Conservation (phyloP, 2,888 invertebrate genomes). For the Nipponacmea schrenckii region DNA sequence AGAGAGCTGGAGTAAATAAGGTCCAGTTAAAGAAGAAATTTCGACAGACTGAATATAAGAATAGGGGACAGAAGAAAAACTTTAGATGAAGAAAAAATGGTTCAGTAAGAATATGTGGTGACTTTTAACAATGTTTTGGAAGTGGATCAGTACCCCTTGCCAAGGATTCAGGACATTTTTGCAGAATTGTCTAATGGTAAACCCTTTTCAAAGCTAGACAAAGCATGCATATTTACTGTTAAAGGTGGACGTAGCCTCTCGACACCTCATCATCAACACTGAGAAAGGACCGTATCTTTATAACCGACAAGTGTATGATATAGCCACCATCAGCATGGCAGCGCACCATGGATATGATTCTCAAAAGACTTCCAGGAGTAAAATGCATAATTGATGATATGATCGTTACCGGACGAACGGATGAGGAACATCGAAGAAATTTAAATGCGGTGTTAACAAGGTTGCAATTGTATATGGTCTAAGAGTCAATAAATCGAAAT, state of each 20-base stretch:
- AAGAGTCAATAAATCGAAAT: slow-evolving; percentile 16
- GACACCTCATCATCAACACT: slow-evolving; percentile 35
- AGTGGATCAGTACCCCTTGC: slow-evolving; percentile 35
- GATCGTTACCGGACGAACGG: slow-evolving; percentile 19
- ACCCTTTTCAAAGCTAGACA: slow-evolving; percentile 30
- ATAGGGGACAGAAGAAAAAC: no score
- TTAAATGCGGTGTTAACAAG: slow-evolving; percentile 22
- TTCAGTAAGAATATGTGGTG: slow-evolving; percentile 40
- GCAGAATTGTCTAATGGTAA: slow-evolving; percentile 31
- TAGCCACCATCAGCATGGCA: slow-evolving; percentile 39
- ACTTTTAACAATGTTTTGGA: slow-evolving; percentile 43
- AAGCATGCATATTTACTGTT: slow-evolving; percentile 26
- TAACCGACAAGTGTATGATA: slow-evolving; percentile 32
- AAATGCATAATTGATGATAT: slow-evolving; percentile 15
- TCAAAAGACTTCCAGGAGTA: slow-evolving; percentile 25
- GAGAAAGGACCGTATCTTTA: slow-evolving; percentile 30
- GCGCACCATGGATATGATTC: slow-evolving; percentile 30
- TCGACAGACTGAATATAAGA: no score
- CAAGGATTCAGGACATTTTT: slow-evolving; percentile 44
- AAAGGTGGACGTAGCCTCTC: slow-evolving; percentile 26
- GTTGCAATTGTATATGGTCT: slow-evolving; percentile 16
- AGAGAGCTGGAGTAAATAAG: neutral
- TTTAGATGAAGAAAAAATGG: slow-evolving; percentile 5
- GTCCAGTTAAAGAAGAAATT: no score
- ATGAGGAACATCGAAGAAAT: slow-evolving; percentile 19